Evolutionary conservation across 2,113 vertebrate species (phyloP), one percentile per base, ranked within the genome.

Genomic region (Aptenodytes forsteri): DNA sequence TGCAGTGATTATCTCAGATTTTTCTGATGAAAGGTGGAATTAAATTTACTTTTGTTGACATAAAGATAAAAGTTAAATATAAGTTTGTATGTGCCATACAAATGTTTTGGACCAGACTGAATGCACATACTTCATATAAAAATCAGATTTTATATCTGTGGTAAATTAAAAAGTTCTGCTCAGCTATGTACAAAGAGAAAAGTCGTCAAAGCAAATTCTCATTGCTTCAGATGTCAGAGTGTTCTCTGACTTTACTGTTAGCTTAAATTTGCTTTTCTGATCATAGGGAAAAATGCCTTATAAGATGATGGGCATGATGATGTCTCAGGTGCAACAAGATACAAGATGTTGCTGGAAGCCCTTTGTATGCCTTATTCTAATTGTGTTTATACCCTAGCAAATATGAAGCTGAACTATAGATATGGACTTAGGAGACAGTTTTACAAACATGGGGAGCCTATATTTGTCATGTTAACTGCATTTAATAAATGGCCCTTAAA

Each of bases 401-500:
- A 52, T 46, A 55, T 5, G 44, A 61, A 95, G 20, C 47, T 82
- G 18, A 94, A 27, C 29, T 85, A 34, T 6, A 65, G 65, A 55
- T 67, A 40, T 0, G 0, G 70, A 85, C 34, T 85, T 72, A 77
- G 23, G 47, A 94, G 49, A 47, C 52, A 59, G 23, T 75, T 95
- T 89, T 85, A 87, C 56, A 79, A 34, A 73, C 52, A 49, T 16
- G 42, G 72, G 72, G 49, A 96, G 69, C 38, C 69, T 79, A 0
- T 70, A 49, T 84, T 62, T 95, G 44, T 95, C 55, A 29, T 42
- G 54, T 76, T 72, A 92, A 66, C 47, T 66, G 34, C 49, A 61
- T 77, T 90, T 77, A 94, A 92, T 92, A 93, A 96, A 89, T 44
- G 26, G 40, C 76, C 88, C 94, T 93, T 79, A 38, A 69, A 90